Percentiles rank a stretch among this genome's conserved stretches.
Conservation (phyloP, 2,113 vertebrate species). For the Leptobrachium leishanense region DNA sequence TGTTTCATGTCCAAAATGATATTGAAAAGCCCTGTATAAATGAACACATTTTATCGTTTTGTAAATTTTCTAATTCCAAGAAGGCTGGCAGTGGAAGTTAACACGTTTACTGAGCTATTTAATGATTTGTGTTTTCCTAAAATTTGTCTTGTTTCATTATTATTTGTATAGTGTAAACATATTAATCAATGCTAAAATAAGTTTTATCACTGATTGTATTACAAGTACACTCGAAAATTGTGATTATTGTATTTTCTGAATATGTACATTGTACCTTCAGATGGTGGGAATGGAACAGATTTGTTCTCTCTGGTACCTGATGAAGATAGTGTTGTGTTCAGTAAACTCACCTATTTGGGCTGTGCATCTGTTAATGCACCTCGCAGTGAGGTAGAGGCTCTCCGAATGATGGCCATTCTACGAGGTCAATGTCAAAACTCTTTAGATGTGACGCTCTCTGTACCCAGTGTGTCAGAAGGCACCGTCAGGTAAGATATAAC, state of each 20-base stretch:
- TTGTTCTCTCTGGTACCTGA: slow-evolving; percentile 86
- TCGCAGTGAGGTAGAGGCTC: slow-evolving; percentile 93
- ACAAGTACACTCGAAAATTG: not conserved
- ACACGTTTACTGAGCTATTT: no score
- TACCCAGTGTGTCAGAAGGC: slow-evolving; percentile 94
- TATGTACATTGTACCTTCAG: slow-evolving; percentile 51
- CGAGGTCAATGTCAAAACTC: slow-evolving; percentile 91
- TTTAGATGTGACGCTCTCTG: slow-evolving; percentile 90
- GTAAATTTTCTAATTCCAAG: no score
- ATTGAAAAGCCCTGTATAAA: no score
- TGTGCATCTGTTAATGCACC: slow-evolving; percentile 96
- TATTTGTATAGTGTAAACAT: no score
- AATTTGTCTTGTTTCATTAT: no score
- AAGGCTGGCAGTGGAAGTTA: no score
- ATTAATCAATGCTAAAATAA: no score
- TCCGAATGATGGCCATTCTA: slow-evolving; percentile 95
- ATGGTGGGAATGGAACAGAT: slow-evolving; percentile 67
- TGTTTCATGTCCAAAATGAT: no score
- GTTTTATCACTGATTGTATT: no score
- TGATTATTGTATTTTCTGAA: not conserved
- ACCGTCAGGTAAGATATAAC: slow-evolving; percentile 81
- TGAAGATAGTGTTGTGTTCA: slow-evolving; percentile 96
- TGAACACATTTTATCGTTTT: no score
- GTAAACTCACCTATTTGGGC: slow-evolving; percentile 94
- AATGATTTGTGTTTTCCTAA: no score